Evolutionary conservation across 2,113 vertebrate genomes (phyloP).

Genomic region (Salvator merianae): DNA sequence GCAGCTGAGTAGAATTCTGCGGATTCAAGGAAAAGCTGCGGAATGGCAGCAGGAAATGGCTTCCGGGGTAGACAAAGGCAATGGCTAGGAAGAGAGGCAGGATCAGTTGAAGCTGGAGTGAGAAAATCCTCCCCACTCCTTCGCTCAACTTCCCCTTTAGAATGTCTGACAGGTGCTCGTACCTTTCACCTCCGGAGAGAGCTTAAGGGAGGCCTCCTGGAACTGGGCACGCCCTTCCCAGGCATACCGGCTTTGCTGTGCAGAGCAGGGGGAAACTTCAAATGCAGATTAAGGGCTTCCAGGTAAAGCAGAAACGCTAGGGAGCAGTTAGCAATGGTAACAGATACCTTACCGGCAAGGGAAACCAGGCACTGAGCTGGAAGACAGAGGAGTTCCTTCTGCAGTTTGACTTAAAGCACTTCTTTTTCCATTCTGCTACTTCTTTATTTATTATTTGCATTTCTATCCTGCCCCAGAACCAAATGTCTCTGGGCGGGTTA

Average conservation of each 20-base stretch:
- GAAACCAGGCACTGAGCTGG: too few species aligned
- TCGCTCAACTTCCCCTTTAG: too few species aligned
- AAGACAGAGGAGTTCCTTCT: too few species aligned
- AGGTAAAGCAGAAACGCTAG: not conserved
- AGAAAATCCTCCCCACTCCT: not conserved
- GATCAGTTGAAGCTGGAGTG: not conserved
- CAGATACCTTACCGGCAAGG: too few species aligned
- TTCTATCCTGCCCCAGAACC: too few species aligned
- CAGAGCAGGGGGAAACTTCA: not conserved
- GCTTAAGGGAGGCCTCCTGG: not conserved
- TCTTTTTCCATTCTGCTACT: too few species aligned
- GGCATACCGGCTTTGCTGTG: not conserved
- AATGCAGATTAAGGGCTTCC: not conserved
- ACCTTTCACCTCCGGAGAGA: not conserved
- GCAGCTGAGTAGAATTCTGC: conserved; percentile 52
- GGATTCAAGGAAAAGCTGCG: conserved; percentile 48
- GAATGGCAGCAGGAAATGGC: conserved; percentile 63
- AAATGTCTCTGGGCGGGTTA: too few species aligned
- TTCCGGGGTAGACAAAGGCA: conserved; percentile 21
- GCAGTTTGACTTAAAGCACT: too few species aligned
- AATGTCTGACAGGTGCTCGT: not conserved
- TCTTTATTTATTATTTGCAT: too few species aligned
- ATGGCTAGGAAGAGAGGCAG: not conserved
- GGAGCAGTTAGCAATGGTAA: too few species aligned
- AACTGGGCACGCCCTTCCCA: not conserved